phyloP scores from a whole-genome alignment of 2,113 vertebrate species.

The Phaethon lepturus region DNA sequence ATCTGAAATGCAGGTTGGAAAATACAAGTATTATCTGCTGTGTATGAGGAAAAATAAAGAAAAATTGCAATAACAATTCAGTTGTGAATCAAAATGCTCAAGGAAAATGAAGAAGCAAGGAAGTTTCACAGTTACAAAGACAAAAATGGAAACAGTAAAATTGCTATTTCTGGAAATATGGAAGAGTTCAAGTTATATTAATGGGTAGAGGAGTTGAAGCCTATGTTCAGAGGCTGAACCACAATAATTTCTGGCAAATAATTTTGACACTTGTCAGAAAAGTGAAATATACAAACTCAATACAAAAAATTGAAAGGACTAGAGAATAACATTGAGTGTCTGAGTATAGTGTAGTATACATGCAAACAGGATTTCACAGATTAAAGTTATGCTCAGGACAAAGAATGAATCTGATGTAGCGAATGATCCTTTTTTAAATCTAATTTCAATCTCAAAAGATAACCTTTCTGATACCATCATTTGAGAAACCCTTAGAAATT shows the following conservation, averaged over 20 bases:
- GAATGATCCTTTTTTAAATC: neutral
- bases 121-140: neutral
- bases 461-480: neutral
- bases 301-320: neutral
- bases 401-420: neutral
- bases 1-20: neutral
- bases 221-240: neutral
- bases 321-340: neutral
- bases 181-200: neutral
- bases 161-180: neutral
- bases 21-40: neutral
- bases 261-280: neutral
- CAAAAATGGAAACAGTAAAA: neutral
- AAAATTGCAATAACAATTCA: neutral
- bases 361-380: neutral
- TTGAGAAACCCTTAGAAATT: neutral
- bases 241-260: neutral
- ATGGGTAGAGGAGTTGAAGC: neutral
- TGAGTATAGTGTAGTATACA: neutral
- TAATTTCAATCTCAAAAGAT: neutral
- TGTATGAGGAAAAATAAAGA: neutral
- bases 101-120: neutral
- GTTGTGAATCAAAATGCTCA: neutral
- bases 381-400: neutral
- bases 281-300: neutral